Conservation (phyloP, 92 coral and sea anemone genomes). For the Pocillopora meandrina region DNA sequence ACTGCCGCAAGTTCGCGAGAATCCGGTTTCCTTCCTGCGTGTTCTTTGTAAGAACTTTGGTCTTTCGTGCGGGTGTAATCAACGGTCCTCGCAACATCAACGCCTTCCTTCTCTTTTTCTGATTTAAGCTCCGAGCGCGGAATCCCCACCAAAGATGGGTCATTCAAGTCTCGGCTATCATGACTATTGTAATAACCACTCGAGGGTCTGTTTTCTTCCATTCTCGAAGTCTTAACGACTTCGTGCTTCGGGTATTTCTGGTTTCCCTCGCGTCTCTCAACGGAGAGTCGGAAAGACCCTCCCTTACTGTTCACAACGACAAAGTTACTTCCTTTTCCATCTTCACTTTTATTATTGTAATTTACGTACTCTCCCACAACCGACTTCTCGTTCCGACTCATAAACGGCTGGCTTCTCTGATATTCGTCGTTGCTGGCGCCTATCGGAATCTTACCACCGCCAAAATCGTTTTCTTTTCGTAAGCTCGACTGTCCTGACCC, state of each 20-base stretch:
- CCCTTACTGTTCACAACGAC: slow-evolving; percentile 32
- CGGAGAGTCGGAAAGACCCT: slow-evolving; percentile 36
- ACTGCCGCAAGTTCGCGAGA: slow-evolving; percentile 26
- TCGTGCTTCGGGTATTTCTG: slow-evolving; percentile 25
- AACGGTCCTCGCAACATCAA: slow-evolving; percentile 21
- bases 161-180: slow-evolving; percentile 25
- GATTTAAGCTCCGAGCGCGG: slow-evolving; percentile 20
- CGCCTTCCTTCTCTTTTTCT: slow-evolving; percentile 16
- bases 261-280: slow-evolving; percentile 31
- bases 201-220: slow-evolving; percentile 16
- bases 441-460: slow-evolving; percentile 8
- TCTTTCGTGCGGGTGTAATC: slow-evolving; percentile 33
- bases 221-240: slow-evolving; percentile 5
- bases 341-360: slow-evolving; percentile 55
- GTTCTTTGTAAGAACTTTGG: slow-evolving; percentile 10
- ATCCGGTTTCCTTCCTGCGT: slow-evolving; percentile 27
- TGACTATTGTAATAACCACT: slow-evolving; percentile 14
- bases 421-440: slow-evolving; percentile 28
- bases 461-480: slow-evolving; percentile 30
- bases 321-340: slow-evolving; percentile 43
- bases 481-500: slow-evolving; percentile 18
- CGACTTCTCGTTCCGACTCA: slow-evolving; percentile 72
- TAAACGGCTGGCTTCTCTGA: slow-evolving; percentile 45
- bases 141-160: neutral
- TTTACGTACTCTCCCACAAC: slow-evolving; percentile 73